phyloP scores from a whole-genome alignment of 2,888 invertebrate species.

The Brenthis ino region DNA sequence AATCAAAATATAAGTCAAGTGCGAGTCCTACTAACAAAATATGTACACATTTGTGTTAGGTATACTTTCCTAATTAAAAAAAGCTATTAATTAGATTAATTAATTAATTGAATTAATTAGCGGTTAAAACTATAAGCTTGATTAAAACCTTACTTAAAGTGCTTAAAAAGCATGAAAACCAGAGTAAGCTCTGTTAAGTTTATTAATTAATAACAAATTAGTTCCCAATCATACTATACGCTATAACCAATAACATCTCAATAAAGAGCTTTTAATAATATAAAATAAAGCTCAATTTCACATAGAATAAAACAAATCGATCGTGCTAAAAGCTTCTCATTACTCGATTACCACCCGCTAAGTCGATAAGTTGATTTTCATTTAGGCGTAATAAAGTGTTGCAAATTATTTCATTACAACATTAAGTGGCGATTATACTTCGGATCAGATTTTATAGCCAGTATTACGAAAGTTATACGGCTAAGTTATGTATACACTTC shows the following conservation, averaged over 20 bases:
- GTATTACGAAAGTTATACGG: conserved; percentile 42
- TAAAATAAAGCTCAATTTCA: conserved; percentile 49
- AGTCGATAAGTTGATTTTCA: conserved; percentile 65
- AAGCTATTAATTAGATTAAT: too few relatives aligned
- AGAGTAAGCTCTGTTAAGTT: too few relatives aligned
- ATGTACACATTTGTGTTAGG: too few relatives aligned
- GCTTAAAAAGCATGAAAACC: too few relatives aligned
- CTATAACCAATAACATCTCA: conserved; percentile 49
- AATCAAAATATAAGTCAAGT: neutral
- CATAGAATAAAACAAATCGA: conserved; percentile 40
- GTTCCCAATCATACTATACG: conserved; percentile 47
- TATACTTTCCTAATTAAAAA: too few relatives aligned
- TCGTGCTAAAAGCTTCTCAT: conserved; percentile 53
- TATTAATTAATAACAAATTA: conserved; percentile 64
- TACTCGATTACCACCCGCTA: conserved; percentile 73
- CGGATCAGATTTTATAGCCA: conserved; percentile 49
- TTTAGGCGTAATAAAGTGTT: conserved; percentile 66
- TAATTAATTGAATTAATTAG: too few relatives aligned
- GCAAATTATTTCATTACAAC: conserved; percentile 59
- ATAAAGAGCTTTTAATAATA: conserved; percentile 43
- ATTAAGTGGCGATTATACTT: conserved; percentile 46
- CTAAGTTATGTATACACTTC: conserved; percentile 38
- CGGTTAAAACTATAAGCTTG: too few relatives aligned
- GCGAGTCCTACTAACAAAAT: too few relatives aligned
- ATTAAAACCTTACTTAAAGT: too few relatives aligned